phyloP scores from a whole-genome alignment of 2,113 vertebrate species.

The Solea senegalensis region DNA sequence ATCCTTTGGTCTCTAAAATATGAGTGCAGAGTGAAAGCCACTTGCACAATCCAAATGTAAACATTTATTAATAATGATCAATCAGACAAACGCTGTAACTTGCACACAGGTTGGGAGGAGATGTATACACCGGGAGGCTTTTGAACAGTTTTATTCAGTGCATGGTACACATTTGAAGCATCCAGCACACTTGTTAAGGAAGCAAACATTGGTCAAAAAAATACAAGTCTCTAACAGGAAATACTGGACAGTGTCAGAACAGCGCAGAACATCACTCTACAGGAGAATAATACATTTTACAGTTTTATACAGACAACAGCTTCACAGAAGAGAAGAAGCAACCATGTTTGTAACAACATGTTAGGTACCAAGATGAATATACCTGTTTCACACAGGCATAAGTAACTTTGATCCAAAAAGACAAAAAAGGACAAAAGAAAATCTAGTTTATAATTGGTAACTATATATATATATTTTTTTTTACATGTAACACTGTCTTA shows the following conservation, averaged over 20 bases:
- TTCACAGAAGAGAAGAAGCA: slow-evolving; percentile 83
- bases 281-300: slow-evolving; percentile 65
- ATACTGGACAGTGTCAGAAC: slow-evolving; percentile 66
- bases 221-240: slow-evolving; percentile 50
- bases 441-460: slow-evolving; percentile 22
- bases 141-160: slow-evolving; percentile 75
- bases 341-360: slow-evolving; percentile 82
- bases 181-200: slow-evolving; percentile 68
- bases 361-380: slow-evolving; percentile 69
- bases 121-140: background rate
- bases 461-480: slow-evolving; percentile 16
- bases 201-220: slow-evolving; percentile 65
- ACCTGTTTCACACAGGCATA: slow-evolving; percentile 62
- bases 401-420: slow-evolving; percentile 11
- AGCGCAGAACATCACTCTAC: slow-evolving; percentile 71
- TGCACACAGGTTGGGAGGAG: background rate
- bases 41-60: background rate
- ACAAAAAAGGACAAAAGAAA: background rate
- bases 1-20: background rate
- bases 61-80: background rate
- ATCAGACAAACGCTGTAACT: background rate
- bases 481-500: slow-evolving; percentile 30
- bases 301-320: slow-evolving; percentile 71
- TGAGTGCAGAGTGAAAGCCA: background rate
- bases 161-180: slow-evolving; percentile 67